These are phyloP conservation scores for Plebejus anna DNA, from an alignment of 2,888 invertebrate genomes.

Conservation along the genomic window DNA sequence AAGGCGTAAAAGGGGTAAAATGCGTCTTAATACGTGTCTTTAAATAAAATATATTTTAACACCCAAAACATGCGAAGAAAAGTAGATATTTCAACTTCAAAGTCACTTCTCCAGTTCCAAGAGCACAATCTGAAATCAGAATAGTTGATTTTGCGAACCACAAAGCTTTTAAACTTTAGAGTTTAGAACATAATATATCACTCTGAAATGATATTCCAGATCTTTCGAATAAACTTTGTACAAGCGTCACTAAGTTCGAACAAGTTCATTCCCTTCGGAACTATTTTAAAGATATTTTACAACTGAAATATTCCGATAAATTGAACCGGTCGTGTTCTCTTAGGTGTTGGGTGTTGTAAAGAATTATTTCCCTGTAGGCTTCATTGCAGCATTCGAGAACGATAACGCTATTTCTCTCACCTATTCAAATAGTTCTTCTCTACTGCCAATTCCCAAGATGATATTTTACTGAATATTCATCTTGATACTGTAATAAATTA, in stretches of 20 bases:
- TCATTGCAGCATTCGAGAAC: constrained; percentile 81
- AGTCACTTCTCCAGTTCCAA: neutral
- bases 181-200: constrained; percentile 18
- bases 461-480: neutral
- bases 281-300: constrained; percentile 85
- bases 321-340: constrained; percentile 82
- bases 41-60: too few relatives aligned
- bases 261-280: constrained; percentile 94
- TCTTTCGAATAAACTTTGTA: constrained; percentile 19
- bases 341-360: constrained; percentile 85
- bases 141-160: constrained; percentile 7
- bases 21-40: neutral
- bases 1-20: neutral
- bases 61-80: neutral
- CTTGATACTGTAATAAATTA: neutral
- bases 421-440: constrained; percentile 89
- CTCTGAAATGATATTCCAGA: constrained; percentile 20
- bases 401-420: constrained; percentile 84
- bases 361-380: constrained; percentile 84
- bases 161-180: constrained; percentile 7
- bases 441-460: constrained; percentile 83
- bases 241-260: constrained; percentile 88
- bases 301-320: constrained; percentile 83
- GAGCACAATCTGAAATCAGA: neutral
- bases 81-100: neutral